Base-by-base conservation (phyloP, 2,888 invertebrate genomes). In the Merodon equestris region DNA sequence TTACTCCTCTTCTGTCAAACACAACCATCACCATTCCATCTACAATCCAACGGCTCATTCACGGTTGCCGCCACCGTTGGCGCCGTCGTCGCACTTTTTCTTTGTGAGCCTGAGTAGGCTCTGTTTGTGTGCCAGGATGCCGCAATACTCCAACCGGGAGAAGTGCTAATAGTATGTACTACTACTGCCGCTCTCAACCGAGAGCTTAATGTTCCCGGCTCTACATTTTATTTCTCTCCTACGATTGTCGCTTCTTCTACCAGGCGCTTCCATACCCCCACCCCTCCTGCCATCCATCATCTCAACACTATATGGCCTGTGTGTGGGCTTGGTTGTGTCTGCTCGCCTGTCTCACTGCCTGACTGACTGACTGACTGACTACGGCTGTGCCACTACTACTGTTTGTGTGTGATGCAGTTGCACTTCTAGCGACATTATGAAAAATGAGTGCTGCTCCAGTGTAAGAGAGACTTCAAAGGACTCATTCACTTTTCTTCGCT, bases 31-130 rank as follows among this genome's bases (percentile, higher is more conserved):
- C 14, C 58, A 71, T 47, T n/a, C 34, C 50, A 7, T 27, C 7
- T 27, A 27, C 27, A 38, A 10, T 7, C 64, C 40, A 50, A 38
- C 3, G 10, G 40, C 40, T 40, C 40, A 3, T 40, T 40, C 40
- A 9, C n/a, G 5, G 3, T 10, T 10, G 3, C 3, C 58, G 7
- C 48, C 60, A 42, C 60, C 58, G 27, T 40, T 10, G 3, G 3
- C 40, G 12, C 3, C 58, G 10, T 50, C 60, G 54, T 60, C 58
- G 27, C 63, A 68, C 68, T 67, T 73, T 53, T 73, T 47, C 63
- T 76, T 79, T 73, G 73, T 73, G 79, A 73, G n/a, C n/a, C 73
- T 73, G 73, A 73, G 73, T 68, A 79, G 63, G 68, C 58, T 73
- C 73, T 58, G 73, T 73, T 68, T 79, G 63, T 79, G 73, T 79